A percentile compares a stretch with the other conserved stretches of the same genome.
Conservation (phyloP, 2,113 vertebrate species). For the Psilopogon haemacephalus region DNA sequence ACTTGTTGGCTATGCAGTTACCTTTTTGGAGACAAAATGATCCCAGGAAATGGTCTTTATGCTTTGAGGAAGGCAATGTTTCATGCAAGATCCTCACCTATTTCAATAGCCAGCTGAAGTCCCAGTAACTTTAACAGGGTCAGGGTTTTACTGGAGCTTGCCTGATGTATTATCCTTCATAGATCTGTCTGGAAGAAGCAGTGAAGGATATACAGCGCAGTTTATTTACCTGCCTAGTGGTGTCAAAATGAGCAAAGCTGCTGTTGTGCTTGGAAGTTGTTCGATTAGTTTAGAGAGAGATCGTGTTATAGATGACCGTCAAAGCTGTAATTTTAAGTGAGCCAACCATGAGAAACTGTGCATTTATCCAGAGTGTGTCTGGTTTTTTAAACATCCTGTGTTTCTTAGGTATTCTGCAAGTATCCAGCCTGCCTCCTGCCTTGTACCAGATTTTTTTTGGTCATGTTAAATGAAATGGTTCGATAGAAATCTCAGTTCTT, state of each 20-base stretch:
- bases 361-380: not conserved
- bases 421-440: not conserved
- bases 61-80: not conserved
- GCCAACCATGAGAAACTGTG: not conserved
- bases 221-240: not conserved
- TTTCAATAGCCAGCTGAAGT: not conserved
- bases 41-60: not conserved
- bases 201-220: not conserved
- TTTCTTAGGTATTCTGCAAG: not conserved
- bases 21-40: not conserved
- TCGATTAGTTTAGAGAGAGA: not conserved
- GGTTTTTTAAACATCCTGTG: not conserved
- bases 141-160: not conserved
- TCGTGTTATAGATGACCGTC: not conserved
- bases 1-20: not conserved
- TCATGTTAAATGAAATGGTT: not conserved
- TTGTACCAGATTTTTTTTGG: not conserved
- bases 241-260: not conserved
- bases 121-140: not conserved
- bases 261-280: not conserved
- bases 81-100: not conserved
- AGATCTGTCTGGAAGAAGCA: not conserved
- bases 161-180: not conserved
- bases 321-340: not conserved
- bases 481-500: not conserved